These are phyloP conservation scores for Glaucopsyche alexis DNA, from an alignment of 2,888 invertebrate species.

Conservation along the genomic window DNA sequence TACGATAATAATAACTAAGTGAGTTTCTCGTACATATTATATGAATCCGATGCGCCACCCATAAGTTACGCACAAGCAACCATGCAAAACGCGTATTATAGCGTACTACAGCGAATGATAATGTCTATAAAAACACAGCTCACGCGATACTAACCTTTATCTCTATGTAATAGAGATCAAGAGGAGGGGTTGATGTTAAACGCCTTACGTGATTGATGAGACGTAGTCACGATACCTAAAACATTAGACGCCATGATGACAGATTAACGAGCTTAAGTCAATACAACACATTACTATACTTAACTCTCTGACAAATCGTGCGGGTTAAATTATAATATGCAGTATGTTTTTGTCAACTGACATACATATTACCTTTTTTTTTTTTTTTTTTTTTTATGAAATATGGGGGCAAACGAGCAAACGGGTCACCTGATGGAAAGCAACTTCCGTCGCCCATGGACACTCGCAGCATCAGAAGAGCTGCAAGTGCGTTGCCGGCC, in stretches of 20 bases:
- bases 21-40: neutral
- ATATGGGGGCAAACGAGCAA: too few species aligned
- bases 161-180: neutral
- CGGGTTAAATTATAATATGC: neutral
- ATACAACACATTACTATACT: conserved; percentile 15
- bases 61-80: conserved; percentile 48
- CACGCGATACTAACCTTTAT: conserved; percentile 24
- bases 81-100: conserved; percentile 52
- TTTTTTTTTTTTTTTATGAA: too few species aligned
- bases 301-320: neutral
- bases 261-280: conserved; percentile 37
- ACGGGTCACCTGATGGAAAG: too few species aligned
- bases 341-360: neutral
- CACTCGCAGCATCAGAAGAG: too few species aligned
- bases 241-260: conserved; percentile 38
- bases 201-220: conserved; percentile 45
- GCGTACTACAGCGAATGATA: conserved; percentile 39
- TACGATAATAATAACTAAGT: too few species aligned
- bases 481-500: too few species aligned
- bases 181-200: neutral
- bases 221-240: conserved; percentile 39
- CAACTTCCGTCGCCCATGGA: too few species aligned
- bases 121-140: conserved; percentile 25
- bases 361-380: too few species aligned
- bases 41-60: conserved; percentile 39